Evolutionary conservation across 2,888 invertebrate genomes (phyloP), one percentile per base, ranked within the genome.

Genomic region (Dolichopus griseipennis): DNA sequence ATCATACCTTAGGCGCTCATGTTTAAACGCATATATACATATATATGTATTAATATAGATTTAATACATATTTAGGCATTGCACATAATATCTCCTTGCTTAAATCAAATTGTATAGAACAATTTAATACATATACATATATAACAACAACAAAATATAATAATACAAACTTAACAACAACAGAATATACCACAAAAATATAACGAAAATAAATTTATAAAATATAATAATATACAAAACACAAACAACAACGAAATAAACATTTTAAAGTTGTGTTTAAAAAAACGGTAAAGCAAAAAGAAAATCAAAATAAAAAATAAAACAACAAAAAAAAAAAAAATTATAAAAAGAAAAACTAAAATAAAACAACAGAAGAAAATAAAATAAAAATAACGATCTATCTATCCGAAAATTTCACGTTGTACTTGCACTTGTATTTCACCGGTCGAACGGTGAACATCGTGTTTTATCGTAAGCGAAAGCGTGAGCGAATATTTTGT

Each of bases 391-490:
- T 27, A 27, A 27, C 27, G 27, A 65, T 66, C 65, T 63, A 66
- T 66, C 65, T 62, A 65, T 66, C 63, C 67, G 62, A 69, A 69
- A 69, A 64, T 69, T 69, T 64, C 67, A 69, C 62, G 65, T 69
- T 69, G 27, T 65, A 69, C 61, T 61, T 69, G 65, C 69, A 69
- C 65, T 69, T 69, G 62, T 69, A 65, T 65, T 52, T 69, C 69
- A 67, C 67, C 65, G 65, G 41, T 65, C 67, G 69, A 67, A 69
- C 69, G 67, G 67, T 69, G 69, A 69, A 65, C 69, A 69, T 67
- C 69, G 64, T 64, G 62, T 62, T 62, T 62, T 21, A 52, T 52
- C 18, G 15, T 18, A 52, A 52, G n/a, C 18, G 52, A 10, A 37
- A 37, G 9, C 52, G 52, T n/a, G 52, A 52, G 52, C 52, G 52